Evolutionary conservation across 1,140 invertebrate genomes (phyloP), one percentile per base, ranked within the genome.

Genomic region (Arion vulgaris): DNA sequence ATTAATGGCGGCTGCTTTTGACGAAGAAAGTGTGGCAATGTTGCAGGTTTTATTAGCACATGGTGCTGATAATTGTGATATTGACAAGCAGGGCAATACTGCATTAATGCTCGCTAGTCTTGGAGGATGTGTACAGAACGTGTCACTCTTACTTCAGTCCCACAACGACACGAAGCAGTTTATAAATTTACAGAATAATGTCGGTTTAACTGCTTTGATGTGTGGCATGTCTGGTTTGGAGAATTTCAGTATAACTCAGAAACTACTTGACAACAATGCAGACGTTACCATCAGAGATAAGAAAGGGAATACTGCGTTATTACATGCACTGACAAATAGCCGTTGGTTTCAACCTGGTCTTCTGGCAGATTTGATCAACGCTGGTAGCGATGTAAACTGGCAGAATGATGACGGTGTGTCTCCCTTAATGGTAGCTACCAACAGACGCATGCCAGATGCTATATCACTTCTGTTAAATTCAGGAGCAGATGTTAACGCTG

Each of bases 401-500:
- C 71, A 72, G 41, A 72, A 72, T n/a, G 41, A 72, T 72, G 71
- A 72, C 28, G 36, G 41, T 7, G 0, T 41, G 5, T 41, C 71
- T 1, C 36, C 71, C 2, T 41, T 72, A 19, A 72, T 72, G 36
- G 0, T 72, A n/a, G 71, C 71, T 72, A 38, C 28, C 23, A 23
- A 72, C 7, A 72, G 23, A 7, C 2, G 17, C 17, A 72, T 1
- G n/a, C 39, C 1, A 72, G 9, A 72, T 26, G 2, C 23, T 11
- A 38, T 72, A 15, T 28, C 71, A 72, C 1, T 41, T 7, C 26
- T 72, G 7, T 19, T 45, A 19, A n/a, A 72, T 7, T 41, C 36
- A 2, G 71, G 71, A 41, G 71, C 71, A 41, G 71, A 41, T 72
- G 36, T 72, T 9, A 72, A 72, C 41, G 71, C 41, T 41, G 41